Evolutionary conservation across 2,797 vertebrate species (phyloP), one percentile per base, ranked within the genome.

Genomic region (Lophius americanus): DNA sequence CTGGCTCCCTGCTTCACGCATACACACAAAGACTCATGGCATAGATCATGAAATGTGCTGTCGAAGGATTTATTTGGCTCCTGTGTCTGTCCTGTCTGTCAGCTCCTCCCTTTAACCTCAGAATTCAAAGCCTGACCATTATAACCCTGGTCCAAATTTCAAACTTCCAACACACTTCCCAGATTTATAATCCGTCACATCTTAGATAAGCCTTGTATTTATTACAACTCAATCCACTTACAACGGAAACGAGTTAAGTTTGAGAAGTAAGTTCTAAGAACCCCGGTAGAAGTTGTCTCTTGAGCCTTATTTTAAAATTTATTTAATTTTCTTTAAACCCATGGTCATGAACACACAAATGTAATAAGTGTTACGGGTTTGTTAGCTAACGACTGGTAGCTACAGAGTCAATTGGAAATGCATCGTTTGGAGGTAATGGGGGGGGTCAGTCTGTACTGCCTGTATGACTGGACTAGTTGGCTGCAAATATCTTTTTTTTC

Each of bases 341-440:
- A 51, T 44, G 50, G 33, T 60, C 32, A 13, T 38, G 41, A 75
- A 63, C 12, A 64, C n/a, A 46, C 62, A n/a, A 54, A 8, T 63
- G n/a, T 74, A 70, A 79, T 51, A 54, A 62, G 50, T 12, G 46
- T 61, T 64, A 60, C 53, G 47, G 48, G 56, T 51, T 69, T 64
- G 79, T 70, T 64, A 41, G 73, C 68, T 63, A 47, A 63, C 47
- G 55, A 43, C 50, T 64, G 32, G 74, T 84, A 70, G 78, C 68
- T 62, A 60, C 71, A 60, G 78, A 73, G 78, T 84, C 77, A 67
- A 75, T 86, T 75, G 63, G 78, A 85, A 83, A 80, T 84, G 84
- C 80, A 56, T 87, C 10, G 66, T 84, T 91, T 52, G 76, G 61
- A 76, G 80, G 72, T 82, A 91, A 90, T 89, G 79, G 76, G 78